A percentile compares a stretch with the other conserved stretches of the same genome.
These are phyloP conservation scores for Globia sparganii DNA, from an alignment of 2,888 invertebrate species.

Conservation along the genomic window DNA sequence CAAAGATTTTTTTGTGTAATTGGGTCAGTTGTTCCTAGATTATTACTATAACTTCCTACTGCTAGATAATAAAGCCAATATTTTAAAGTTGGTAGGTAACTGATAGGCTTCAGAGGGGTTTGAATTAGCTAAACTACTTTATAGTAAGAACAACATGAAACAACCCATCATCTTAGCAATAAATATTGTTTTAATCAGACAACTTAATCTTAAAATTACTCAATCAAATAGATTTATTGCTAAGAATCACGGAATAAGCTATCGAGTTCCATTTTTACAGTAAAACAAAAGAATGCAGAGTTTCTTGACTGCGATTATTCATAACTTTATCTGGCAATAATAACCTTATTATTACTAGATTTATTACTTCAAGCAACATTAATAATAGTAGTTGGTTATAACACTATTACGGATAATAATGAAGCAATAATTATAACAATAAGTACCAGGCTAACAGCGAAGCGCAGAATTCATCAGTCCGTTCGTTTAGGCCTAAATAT, in stretches of 20 bases:
- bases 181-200: slow-evolving; percentile 30
- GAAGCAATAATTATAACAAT: slow-evolving; percentile 67
- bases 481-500: slow-evolving; percentile 72
- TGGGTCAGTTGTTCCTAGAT: background rate
- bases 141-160: background rate
- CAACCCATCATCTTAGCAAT: background rate
- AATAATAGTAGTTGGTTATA: slow-evolving; percentile 39
- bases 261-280: slow-evolving; percentile 8
- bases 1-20: background rate
- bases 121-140: background rate
- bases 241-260: slow-evolving; percentile 13
- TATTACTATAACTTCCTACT: background rate
- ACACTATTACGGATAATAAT: slow-evolving; percentile 52
- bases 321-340: slow-evolving; percentile 22
- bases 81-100: background rate
- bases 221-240: slow-evolving; percentile 45
- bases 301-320: slow-evolving; percentile 18
- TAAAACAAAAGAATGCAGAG: slow-evolving; percentile 2
- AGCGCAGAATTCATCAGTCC: slow-evolving; percentile 54
- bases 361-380: slow-evolving; percentile 31
- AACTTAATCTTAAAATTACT: slow-evolving; percentile 2
- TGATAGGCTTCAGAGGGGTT: background rate
- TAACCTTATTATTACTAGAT: slow-evolving; percentile 12
- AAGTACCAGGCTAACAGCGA: slow-evolving; percentile 75
- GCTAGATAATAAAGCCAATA: background rate